Base-by-base conservation (phyloP, 2,113 vertebrate species). In the Indri indri region DNA sequence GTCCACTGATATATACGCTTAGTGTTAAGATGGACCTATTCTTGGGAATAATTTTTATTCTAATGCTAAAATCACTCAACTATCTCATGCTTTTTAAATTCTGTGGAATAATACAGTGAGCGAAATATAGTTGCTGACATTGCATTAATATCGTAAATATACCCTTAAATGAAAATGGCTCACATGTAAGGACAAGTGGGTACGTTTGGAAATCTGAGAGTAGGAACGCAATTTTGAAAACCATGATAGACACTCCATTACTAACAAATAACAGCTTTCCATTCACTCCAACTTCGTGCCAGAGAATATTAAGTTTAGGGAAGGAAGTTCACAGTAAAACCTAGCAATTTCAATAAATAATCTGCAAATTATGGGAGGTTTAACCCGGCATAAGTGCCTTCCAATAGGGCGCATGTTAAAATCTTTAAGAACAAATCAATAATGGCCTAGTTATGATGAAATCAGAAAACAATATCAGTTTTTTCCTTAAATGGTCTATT, bases 381-480 rank as follows among this genome's bases (percentile, higher is more conserved):
- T 27, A 65, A 34, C 23, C 65, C 57, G 40, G 14, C 14, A 5
- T 66, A 50, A 42, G 1, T 8, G 23, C 23, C 34, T 52, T 25
- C 13, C 16, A 7, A 45, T 4, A 34, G 0, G 2, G 25, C 8
- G 2, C 13, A 1, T 1, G 45, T 20, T 32, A 8, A 65, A 34
- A 34, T 37, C 47, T 18, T 20, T 13, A 37, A 14, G 5, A 37
- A 20, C 1, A 3, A 23, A 20, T 54, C 11, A 5, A 22, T 34
- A 2, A 17, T 4, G 30, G 32, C 30, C 20, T 34, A 23, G 17
- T 23, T 3, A 42, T 10, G 23, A 20, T 45, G 11, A 4, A 5
- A 27, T 34, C 2, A 0, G 8, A 40, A 40, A 71, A 47, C 1
- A 4, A 5, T 8, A 18, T 42, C 16, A 0, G 30, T 34, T 63